phyloP scores from a whole-genome alignment of 2,113 vertebrate species.

The Nerophis ophidion region DNA sequence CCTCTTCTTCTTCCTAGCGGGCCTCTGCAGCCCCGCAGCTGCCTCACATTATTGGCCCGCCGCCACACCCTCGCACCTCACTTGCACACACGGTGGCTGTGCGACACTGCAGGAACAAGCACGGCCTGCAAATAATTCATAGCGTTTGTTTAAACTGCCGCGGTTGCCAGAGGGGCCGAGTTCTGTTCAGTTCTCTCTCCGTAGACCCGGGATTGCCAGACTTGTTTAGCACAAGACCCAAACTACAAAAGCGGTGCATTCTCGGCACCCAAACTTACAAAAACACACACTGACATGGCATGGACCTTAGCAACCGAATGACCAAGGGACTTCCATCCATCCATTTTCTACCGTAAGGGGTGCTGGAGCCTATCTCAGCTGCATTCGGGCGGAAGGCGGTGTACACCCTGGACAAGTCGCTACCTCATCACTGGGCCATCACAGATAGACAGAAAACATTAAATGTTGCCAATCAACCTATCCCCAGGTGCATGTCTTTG shows the following conservation, averaged over 20 bases:
- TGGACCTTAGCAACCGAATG: too few relatives aligned
- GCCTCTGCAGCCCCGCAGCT: constrained; percentile 51
- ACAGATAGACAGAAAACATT: too few relatives aligned
- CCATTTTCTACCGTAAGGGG: too few relatives aligned
- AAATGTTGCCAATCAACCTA: too few relatives aligned
- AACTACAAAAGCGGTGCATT: not conserved
- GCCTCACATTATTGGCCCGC: constrained; percentile 43
- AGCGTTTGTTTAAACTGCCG: constrained; percentile 24
- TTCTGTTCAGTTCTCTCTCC: not conserved
- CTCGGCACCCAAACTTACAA: not conserved
- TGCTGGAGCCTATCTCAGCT: too few relatives aligned
- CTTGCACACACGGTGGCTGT: constrained; percentile 43
- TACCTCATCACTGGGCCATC: too few relatives aligned
- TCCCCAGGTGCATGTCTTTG: too few relatives aligned
- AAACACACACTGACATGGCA: too few relatives aligned
- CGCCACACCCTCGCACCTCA: constrained; percentile 56
- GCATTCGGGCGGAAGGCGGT: too few relatives aligned
- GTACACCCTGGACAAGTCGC: too few relatives aligned
- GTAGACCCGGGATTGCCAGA: not conserved
- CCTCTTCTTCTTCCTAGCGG: constrained; percentile 32
- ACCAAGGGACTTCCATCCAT: too few relatives aligned
- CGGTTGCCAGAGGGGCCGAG: constrained; percentile 17
- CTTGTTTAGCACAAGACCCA: not conserved
- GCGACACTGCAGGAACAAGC: constrained; percentile 28
- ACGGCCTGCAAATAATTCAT: constrained; percentile 42